phyloP scores from a whole-genome alignment of 2,113 vertebrate species.

The Scomber colias region DNA sequence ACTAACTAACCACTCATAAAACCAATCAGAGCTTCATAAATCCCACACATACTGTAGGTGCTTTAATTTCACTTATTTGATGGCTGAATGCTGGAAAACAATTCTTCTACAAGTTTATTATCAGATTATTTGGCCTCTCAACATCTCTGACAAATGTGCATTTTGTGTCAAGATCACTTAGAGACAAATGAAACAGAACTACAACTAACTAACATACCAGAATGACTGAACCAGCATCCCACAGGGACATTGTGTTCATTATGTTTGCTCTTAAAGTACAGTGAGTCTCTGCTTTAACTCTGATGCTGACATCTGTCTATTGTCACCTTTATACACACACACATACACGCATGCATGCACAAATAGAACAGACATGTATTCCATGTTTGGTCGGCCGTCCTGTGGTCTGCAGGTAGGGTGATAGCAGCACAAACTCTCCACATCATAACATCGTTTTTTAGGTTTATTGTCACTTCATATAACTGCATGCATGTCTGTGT shows the following conservation, averaged over 20 bases:
- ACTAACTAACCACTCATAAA: background rate
- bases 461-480: conserved; percentile 31
- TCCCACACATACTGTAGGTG: too few species aligned
- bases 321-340: conserved; percentile 46
- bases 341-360: conserved; percentile 10
- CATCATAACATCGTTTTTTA: background rate
- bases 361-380: background rate
- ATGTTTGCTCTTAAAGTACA: conserved; percentile 12
- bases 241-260: conserved; percentile 24
- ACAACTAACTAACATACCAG: background rate
- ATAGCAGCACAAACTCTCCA: background rate
- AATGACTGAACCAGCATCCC: conserved; percentile 4
- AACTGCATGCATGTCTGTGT: conserved; percentile 19
- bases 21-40: background rate
- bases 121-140: too few species aligned
- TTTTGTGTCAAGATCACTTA: background rate
- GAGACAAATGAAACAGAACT: background rate
- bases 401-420: conserved; percentile 1
- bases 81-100: too few species aligned
- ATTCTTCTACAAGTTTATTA: too few species aligned
- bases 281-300: conserved; percentile 34
- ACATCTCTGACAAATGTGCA: too few species aligned
- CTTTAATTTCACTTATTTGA: too few species aligned
- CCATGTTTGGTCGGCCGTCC: conserved; percentile 46
- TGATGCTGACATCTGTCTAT: conserved; percentile 40